Percentiles rank a stretch among this genome's conserved stretches.
These are phyloP conservation scores for Ophioninae sp. DNA, from an alignment of 2,888 invertebrate species.

Conservation along the genomic window DNA sequence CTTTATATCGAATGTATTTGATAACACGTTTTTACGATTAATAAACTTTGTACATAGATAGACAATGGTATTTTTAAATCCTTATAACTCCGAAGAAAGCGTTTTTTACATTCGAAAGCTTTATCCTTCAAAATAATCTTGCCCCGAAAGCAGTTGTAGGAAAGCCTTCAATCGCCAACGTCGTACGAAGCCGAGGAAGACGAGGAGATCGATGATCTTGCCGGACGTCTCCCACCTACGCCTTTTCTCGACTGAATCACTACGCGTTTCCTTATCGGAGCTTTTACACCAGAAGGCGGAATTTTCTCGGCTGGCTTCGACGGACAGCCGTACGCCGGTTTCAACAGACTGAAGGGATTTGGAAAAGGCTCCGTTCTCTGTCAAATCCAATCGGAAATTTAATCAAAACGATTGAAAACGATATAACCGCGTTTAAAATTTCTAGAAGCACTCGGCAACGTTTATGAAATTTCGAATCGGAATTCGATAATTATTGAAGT, in stretches of 20 bases:
- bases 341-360: slow-evolving; percentile 43
- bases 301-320: not conserved
- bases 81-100: not conserved
- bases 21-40: slow-evolving; percentile 68
- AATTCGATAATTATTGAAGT: too few relatives aligned
- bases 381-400: not conserved
- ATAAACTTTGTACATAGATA: slow-evolving; percentile 69
- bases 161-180: slow-evolving; percentile 9
- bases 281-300: slow-evolving; percentile 10
- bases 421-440: not conserved
- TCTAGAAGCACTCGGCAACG: not conserved
- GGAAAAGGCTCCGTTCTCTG: slow-evolving; percentile 37
- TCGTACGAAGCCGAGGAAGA: slow-evolving; percentile 45
- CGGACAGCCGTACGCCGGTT: not conserved
- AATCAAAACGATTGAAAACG: not conserved
- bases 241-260: slow-evolving; percentile 31
- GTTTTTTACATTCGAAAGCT: not conserved
- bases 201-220: slow-evolving; percentile 45
- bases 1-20: slow-evolving; percentile 67
- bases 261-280: slow-evolving; percentile 26
- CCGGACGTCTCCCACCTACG: slow-evolving; percentile 19
- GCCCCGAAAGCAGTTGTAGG: not conserved
- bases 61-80: not conserved
- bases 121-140: slow-evolving; percentile 3
- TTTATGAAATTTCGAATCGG: too few relatives aligned